Base-by-base conservation (phyloP, 2,797 vertebrate genomes). In the Botia almorhae region DNA sequence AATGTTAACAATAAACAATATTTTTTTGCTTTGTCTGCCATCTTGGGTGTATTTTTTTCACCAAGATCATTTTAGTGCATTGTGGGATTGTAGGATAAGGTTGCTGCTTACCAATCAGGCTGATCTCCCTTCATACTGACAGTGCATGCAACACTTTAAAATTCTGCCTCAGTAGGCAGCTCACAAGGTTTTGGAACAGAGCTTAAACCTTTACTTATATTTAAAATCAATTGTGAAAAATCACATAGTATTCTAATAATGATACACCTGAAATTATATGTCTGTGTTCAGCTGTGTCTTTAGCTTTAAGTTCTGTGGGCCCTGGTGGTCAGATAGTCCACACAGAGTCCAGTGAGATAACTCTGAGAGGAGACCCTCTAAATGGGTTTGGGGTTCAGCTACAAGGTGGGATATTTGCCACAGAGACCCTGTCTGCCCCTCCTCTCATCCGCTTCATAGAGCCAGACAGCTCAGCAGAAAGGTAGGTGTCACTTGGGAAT, bases 321-420 rank as follows among this genome's bases (percentile, higher is more conserved):
- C 96, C 96, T 0, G 97, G 97, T 0, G 98, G 98, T 75, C 98
- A 99, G 92, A 96, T 99, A 16, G 95, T 99, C 48, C 98, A 98
- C 55, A 94, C 95, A 0, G 98, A 99, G 91, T 97, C 92, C 4
- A 96, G 96, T 0, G 97, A 98, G 87, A 94, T 99, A 50, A 73
- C 95, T 82, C 91, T 99, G 51, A 93, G 92, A 17, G 97, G 97
- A 10, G 97, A 98, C 64, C 96, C 96, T 0, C 94, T 99, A 81
- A 96, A 96, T 3, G 97, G 97, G 84, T 99, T 99, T 0, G 98
- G 98, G 50, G 94, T 99, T n/a, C 96, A 98, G 90, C 96, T 99
- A 48, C 98, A 99, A 84, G 98, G 97, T 48, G 97, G 97, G 64
- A 96, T 98, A 90, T 99, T 99, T 46, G 96, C 97, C 84, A 98